Evolutionary conservation across 1,140 invertebrate genomes (phyloP), one percentile per base, ranked within the genome.

Genomic region (Formica exsecta): DNA sequence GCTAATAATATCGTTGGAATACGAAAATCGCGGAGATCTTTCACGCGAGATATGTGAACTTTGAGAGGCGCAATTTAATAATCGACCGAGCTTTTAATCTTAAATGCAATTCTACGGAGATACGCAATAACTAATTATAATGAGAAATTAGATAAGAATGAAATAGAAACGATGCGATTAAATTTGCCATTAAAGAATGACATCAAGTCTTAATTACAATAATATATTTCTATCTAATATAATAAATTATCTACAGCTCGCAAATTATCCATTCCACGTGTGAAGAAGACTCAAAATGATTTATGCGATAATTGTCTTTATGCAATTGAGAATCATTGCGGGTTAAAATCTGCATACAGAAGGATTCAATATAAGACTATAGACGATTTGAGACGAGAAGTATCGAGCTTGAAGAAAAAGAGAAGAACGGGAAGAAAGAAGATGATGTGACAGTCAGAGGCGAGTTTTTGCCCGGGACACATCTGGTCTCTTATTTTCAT

Each of bases 401-500:
- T 73, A 86, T 83, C 54, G 84, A 73, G 51, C 48, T 59, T 19
- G 68, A 51, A 57, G 54, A 41, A 64, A 73, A 64, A 65, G 51
- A 11, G n/a, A 36, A 59, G 36, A 61, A 22, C 44, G 57, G 25
- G 75, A 83, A 86, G 48, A 74, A 89, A 86, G 88, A 83, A 86
- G 89, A 89, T 77, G 88, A 83, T 76, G 88, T 89, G 88, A 89
- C 88, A 89, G 89, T 89, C 88, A 83, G 87, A 66, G 44, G 32
- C 48, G 65, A 86, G 84, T 83, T 89, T 89, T 89, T 86, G 84
- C 48, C 71, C 3, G 87, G 84, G 88, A 83, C 88, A 89, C 88
- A 89, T 89, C 88, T 89, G 88, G 65, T 89, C 87, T 86, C 87
- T 89, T 89, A 89, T 89, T 89, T 89, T 89, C 87, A 89, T 89